These are phyloP conservation scores for Aptenodytes patagonicus DNA, from an alignment of 2,113 vertebrate genomes.

Conservation along the genomic window DNA sequence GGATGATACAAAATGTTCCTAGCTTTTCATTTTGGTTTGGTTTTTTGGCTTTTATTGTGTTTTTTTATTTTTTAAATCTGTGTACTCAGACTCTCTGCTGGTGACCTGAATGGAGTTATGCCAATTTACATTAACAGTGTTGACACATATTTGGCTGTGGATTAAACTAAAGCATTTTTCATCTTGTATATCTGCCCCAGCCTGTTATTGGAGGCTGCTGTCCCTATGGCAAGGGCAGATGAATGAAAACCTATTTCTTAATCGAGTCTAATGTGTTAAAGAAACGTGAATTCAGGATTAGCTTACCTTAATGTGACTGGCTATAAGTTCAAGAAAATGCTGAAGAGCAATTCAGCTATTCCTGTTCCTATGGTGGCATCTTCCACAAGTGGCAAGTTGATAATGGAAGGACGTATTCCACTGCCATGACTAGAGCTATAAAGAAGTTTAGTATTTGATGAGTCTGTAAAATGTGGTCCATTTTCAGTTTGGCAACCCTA, in stretches of 20 bases:
- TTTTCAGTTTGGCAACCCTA: not conserved
- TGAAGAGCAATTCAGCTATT: not conserved
- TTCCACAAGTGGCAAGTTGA: not conserved
- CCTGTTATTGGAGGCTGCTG: not conserved
- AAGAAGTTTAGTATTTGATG: not conserved
- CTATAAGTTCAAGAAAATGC: not conserved
- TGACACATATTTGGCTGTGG: not conserved
- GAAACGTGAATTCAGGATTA: not conserved
- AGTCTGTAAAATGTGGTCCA: not conserved
- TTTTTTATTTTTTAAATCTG: not conserved
- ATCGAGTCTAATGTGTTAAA: not conserved
- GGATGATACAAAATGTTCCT: not conserved
- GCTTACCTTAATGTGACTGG: not conserved
- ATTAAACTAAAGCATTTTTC: conserved; percentile 12
- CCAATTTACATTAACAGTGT: not conserved
- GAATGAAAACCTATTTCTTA: not conserved
- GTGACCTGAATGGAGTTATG: not conserved
- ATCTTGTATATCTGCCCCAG: not conserved
- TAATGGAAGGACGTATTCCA: not conserved
- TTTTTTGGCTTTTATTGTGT: not conserved
- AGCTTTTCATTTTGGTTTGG: accelerated
- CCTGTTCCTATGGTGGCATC: not conserved
- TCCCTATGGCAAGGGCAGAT: not conserved
- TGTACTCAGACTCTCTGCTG: not conserved
- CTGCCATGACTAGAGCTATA: not conserved